Evolutionary conservation across 2,888 invertebrate species (phyloP).

Genomic region (Loripinus fragilis): DNA sequence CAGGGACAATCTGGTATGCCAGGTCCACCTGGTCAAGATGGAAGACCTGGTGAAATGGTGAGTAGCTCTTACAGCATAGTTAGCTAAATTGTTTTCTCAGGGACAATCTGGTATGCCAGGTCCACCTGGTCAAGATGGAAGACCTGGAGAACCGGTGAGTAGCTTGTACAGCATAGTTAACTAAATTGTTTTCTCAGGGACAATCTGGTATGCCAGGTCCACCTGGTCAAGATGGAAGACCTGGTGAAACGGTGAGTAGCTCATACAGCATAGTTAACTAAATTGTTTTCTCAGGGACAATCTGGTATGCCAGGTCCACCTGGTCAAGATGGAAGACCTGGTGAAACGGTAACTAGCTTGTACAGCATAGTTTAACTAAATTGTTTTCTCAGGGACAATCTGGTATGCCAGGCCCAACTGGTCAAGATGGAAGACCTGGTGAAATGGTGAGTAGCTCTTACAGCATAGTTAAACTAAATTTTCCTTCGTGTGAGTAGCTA

Average conservation of each 20-base stretch:
- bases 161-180: constrained; percentile 37
- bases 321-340: too few species aligned
- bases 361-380: too few species aligned
- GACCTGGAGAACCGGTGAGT: constrained; percentile 58
- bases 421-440: constrained; percentile 59
- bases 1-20: constrained; percentile 61
- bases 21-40: constrained; percentile 61
- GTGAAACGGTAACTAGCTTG: too few species aligned
- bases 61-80: too few species aligned
- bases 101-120: constrained; percentile 65
- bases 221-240: too few species aligned
- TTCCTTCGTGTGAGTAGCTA: constrained; percentile 59
- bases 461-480: constrained; percentile 55
- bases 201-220: constrained; percentile 57
- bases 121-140: constrained; percentile 58
- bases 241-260: constrained; percentile 58
- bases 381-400: constrained; percentile 51
- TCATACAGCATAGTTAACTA: too few species aligned
- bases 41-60: constrained; percentile 60
- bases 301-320: too few species aligned
- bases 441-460: constrained; percentile 57
- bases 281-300: too few species aligned
- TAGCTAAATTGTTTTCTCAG: too few species aligned
- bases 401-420: constrained; percentile 59
- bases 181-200: constrained; percentile 61